Evolutionary conservation across 2,888 invertebrate genomes (phyloP), one percentile per base, ranked within the genome.

Genomic region (Dryococelus australis): DNA sequence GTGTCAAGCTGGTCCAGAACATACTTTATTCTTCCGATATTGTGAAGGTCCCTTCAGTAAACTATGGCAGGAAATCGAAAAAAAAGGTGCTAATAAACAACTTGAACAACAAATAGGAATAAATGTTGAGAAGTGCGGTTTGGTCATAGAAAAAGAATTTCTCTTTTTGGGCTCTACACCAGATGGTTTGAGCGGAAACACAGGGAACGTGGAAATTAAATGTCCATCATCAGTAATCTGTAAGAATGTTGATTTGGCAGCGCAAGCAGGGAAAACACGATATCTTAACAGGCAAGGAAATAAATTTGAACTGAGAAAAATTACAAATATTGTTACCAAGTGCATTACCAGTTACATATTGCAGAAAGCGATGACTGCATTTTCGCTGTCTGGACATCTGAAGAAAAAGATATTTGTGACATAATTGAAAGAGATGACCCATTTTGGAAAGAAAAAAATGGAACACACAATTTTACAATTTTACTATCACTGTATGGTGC

Each of bases 141-240:
- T 47, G 47, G 2, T 47, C 47, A 47, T 47, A 47, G 47, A 6
- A 3, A 47, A 47, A 47, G 2, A 47, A 47, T 47, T 47, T 47
- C 47, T 8, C 16, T 47, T 47, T 47, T 16, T 47, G 47, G 47
- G 47, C 47, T 3, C 8, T 47, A 47, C 47, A 13, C 47, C 47
- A 47, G 47, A 47, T 47, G 47, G 47, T 5, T 47, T 90, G 2
- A 80, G 47, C 43, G 90, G 87, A 83, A 85, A 87, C n/a, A 88
- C 90, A 86, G 88, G 88, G 5, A 88, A 90, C 51, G 53, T 90
- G 9, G 90, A 90, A 86, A 88, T 90, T 16, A 88, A 65, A n/a
- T 65, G 65, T 65, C 65, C 65, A 65, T 9, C 16, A 16, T n/a
- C 88, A 20, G 89, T 88, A 20, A 35, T 83, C 20, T 86, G 90